Evolutionary conservation across 1,140 invertebrate genomes (phyloP).

Genomic region (Diorhabda elongata): DNA sequence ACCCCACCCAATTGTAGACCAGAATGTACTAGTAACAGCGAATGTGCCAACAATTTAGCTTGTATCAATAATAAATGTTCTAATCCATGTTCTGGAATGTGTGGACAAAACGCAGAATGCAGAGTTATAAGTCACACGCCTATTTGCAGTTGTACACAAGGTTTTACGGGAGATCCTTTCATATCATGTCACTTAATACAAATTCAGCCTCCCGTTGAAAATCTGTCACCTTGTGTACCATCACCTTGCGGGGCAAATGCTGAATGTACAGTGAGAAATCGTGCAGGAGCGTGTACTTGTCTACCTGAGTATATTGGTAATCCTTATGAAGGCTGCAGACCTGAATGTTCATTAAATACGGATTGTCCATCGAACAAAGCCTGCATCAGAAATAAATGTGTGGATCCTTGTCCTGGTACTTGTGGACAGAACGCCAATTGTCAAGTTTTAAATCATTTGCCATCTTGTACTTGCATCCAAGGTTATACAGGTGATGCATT

Average conservation of each 20-base stretch:
- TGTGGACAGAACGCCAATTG: slow-evolving; percentile 62
- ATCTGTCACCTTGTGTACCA: slow-evolving; percentile 54
- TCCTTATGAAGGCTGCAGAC: slow-evolving; percentile 65
- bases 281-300: slow-evolving; percentile 63
- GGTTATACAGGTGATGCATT: slow-evolving; percentile 62
- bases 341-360: slow-evolving; percentile 60
- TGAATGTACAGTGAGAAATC: slow-evolving; percentile 57
- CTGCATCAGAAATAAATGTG: slow-evolving; percentile 59
- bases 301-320: slow-evolving; percentile 65
- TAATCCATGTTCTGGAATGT: slow-evolving; percentile 75
- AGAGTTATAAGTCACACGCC: slow-evolving; percentile 78
- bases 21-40: slow-evolving; percentile 76
- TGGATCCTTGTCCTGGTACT: slow-evolving; percentile 62
- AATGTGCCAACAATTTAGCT: slow-evolving; percentile 68
- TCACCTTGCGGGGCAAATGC: slow-evolving; percentile 66
- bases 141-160: slow-evolving; percentile 70
- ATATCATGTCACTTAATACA: slow-evolving; percentile 51
- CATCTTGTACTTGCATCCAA: slow-evolving; percentile 53
- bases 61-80: slow-evolving; percentile 80
- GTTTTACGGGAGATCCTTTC: slow-evolving; percentile 73
- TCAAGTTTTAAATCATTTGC: slow-evolving; percentile 56
- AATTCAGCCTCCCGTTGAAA: slow-evolving; percentile 39
- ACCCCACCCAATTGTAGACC: slow-evolving; percentile 78
- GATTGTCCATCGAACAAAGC: slow-evolving; percentile 59
- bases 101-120: slow-evolving; percentile 78